phyloP scores from a whole-genome alignment of 35 echinoderm and acorn worm species.

The Ophioderma brevispina region DNA sequence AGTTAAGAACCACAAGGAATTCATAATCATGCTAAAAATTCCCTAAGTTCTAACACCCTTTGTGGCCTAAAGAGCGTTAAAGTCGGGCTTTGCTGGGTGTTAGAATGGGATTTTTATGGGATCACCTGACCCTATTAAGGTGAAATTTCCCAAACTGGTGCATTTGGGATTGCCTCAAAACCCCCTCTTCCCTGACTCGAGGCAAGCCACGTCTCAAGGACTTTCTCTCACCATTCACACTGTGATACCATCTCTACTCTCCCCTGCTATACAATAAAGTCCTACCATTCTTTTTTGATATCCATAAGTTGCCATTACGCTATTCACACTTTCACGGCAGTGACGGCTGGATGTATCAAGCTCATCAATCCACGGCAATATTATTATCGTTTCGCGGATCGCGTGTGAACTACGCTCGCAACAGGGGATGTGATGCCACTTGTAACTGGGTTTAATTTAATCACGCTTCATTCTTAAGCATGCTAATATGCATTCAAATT shows the following conservation, averaged over 20 bases:
- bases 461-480: neutral
- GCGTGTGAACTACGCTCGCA: neutral
- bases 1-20: too few species aligned
- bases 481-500: neutral
- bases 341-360: neutral
- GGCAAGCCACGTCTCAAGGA: too few species aligned
- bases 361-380: slow-evolving; percentile 5
- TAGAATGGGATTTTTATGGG: too few species aligned
- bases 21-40: too few species aligned
- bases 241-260: slow-evolving; percentile 1
- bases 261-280: neutral
- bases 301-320: neutral
- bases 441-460: neutral
- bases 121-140: too few species aligned
- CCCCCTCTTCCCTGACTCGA: too few species aligned
- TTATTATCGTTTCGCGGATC: neutral
- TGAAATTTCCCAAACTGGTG: too few species aligned
- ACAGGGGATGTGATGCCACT: neutral
- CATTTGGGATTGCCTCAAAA: too few species aligned
- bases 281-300: neutral
- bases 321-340: slow-evolving; percentile 9
- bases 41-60: too few species aligned
- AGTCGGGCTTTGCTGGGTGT: too few species aligned
- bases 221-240: neutral
- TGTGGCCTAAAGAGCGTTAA: too few species aligned